Base-by-base conservation (phyloP, 2,113 vertebrate species). In the Corapipo altera region DNA sequence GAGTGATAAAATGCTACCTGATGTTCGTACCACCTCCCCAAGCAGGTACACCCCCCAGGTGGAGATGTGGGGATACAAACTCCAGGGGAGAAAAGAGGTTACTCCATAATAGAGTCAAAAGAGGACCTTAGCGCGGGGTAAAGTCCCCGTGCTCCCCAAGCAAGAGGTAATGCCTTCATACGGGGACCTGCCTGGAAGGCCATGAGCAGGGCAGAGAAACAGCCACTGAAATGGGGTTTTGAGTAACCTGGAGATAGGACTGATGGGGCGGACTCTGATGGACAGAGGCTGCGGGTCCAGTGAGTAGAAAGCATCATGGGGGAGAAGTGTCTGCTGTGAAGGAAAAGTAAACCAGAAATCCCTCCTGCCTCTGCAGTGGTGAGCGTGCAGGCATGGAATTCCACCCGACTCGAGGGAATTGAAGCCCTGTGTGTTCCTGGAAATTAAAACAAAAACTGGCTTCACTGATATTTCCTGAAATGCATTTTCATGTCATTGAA, bases 381-480 rank as follows among this genome's bases (percentile, higher is more conserved):
- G 51, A 80, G 46, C 7, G 2, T 39, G 43, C 54, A 70, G 70
- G 61, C 64, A 81, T 51, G 70, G 44, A 74, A 9, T 78, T 85
- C 46, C 59, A 65, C 39, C 39, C 69, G 20, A 59, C 83, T 78
- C 58, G 2, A 1, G 83, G 94, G 86, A 92, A 85, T 18, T 67
- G 76, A 26, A 95, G 79, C 49, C 52, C 73, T 41, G 15, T 3
- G 12, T 58, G 88, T 90, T 80, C 88, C 79, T 11, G 52, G 92
- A 96, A 96, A 96, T 96, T 87, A 95, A 93, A 95, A 87, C 75
- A 94, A 78, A 95, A 93, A 58, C 58, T 81, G 83, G 72, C 93
- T 78, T 94, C 91, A 72, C 66, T 81, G 41, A 44, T 84, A 76
- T 94, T 96, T 94, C 92, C 86, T 89, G 80, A 95, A 91, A 92